phyloP scores from a whole-genome alignment of 2,888 invertebrate genomes.

The Pediacus dermestoides region DNA sequence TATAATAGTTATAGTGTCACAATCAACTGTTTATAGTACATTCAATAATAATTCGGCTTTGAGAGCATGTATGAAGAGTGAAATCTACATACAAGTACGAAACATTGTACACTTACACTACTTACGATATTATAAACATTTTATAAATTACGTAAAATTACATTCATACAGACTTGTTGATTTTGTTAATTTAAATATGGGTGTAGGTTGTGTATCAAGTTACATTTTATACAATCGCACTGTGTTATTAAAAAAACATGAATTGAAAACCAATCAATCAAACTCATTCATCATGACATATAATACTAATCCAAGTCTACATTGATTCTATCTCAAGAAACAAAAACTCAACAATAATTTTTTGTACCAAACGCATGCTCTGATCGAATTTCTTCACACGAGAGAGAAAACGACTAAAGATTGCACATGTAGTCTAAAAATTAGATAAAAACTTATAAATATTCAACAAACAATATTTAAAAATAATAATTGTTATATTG shows the following conservation, averaged over 20 bases:
- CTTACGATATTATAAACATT: conserved; percentile 38
- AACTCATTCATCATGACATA: conserved; percentile 4
- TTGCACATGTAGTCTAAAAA: conserved; percentile 32
- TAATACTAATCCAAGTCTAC: conserved; percentile 19
- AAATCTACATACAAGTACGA: conserved; percentile 44
- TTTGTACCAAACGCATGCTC: conserved; percentile 45
- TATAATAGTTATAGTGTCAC: conserved; percentile 40
- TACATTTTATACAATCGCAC: conserved; percentile 23
- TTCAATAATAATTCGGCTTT: conserved; percentile 46
- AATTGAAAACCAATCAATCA: conserved; percentile 1
- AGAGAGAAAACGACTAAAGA: conserved; percentile 26
- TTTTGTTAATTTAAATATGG: conserved; percentile 20
- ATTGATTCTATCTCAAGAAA: conserved; percentile 22
- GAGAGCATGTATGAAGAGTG: conserved; percentile 42
- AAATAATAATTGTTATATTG: too few relatives aligned
- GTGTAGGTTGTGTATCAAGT: too few relatives aligned
- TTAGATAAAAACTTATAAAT: conserved; percentile 1
- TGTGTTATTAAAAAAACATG: conserved; percentile 12
- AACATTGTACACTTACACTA: conserved; percentile 44
- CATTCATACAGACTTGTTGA: conserved; percentile 32
- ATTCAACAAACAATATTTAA: conserved; percentile 23
- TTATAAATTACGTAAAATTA: conserved; percentile 34
- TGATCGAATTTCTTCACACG: conserved; percentile 29
- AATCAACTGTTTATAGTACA: conserved; percentile 46
- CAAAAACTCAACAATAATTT: conserved; percentile 34